phyloP scores from a whole-genome alignment of 2,888 invertebrate genomes.

The Notocelia uddmanniana region DNA sequence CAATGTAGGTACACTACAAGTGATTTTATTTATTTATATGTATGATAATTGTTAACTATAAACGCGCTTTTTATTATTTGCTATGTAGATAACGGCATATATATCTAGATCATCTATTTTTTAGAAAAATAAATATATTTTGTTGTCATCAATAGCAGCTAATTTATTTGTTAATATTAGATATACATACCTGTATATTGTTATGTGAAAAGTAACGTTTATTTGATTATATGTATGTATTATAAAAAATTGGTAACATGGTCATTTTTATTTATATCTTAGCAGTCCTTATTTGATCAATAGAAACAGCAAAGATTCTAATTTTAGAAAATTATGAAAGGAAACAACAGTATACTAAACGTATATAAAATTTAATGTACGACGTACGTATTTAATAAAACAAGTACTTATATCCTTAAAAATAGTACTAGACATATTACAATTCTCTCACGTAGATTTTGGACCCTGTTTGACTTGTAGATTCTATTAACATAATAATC shows the following conservation, averaged over 20 bases:
- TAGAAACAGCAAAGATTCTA: neutral
- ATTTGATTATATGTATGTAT: conserved; percentile 60
- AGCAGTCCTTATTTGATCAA: neutral
- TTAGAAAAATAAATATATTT: conserved; percentile 66
- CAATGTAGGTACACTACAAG: conserved; percentile 55
- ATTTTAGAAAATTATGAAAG: neutral
- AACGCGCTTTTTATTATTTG: conserved; percentile 61
- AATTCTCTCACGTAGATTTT: neutral
- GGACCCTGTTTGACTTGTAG: neutral
- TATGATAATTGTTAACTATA: conserved; percentile 51
- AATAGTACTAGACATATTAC: neutral
- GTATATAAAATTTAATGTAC: neutral
- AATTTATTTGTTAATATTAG: conserved; percentile 64
- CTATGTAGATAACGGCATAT: conserved; percentile 65
- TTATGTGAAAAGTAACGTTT: conserved; percentile 70
- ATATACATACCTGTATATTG: conserved; percentile 69
- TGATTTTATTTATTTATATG: conserved; percentile 50
- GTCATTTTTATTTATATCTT: conserved; percentile 47
- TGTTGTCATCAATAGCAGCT: conserved; percentile 61
- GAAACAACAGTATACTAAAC: neutral
- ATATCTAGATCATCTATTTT: conserved; percentile 66
- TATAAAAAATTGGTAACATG: conserved; percentile 66
- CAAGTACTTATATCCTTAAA: neutral
- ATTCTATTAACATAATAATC: neutral
- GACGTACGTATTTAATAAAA: neutral